These are phyloP conservation scores for Trachelus tabidus DNA, from an alignment of 2,888 invertebrate genomes.

Conservation along the genomic window DNA sequence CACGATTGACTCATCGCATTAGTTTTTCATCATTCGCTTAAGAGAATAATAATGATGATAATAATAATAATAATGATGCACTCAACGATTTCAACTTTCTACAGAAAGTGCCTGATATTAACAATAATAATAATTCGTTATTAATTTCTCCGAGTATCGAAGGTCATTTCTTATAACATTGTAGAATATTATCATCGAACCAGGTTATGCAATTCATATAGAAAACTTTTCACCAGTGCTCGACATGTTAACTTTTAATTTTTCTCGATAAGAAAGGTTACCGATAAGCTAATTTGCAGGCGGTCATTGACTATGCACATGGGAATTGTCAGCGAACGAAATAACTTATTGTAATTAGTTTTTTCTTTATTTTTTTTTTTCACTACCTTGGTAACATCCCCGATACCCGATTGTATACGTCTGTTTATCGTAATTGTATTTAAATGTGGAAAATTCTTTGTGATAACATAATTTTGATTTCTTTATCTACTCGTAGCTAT, in stretches of 20 bases:
- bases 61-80: not conserved
- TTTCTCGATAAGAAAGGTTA: not conserved
- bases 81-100: not conserved
- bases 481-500: not conserved
- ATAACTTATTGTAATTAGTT: not conserved
- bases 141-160: not conserved
- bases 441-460: not conserved
- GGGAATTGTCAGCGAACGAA: not conserved
- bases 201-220: not conserved
- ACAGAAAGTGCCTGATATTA: not conserved
- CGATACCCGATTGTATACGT: not conserved
- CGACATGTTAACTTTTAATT: not conserved
- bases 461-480: not conserved
- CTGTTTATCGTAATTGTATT: not conserved
- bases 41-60: too few relatives aligned
- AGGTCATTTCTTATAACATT: not conserved
- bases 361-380: not conserved
- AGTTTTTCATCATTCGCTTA: not conserved
- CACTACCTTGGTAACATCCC: not conserved
- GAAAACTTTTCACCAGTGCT: not conserved
- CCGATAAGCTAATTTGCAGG: not conserved
- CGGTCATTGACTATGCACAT: not conserved
- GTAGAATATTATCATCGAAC: not conserved
- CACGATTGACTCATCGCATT: not conserved
- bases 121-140: not conserved